Evolutionary conservation across 2,797 vertebrate genomes (phyloP).

Genomic region (Propithecus perrieri): DNA sequence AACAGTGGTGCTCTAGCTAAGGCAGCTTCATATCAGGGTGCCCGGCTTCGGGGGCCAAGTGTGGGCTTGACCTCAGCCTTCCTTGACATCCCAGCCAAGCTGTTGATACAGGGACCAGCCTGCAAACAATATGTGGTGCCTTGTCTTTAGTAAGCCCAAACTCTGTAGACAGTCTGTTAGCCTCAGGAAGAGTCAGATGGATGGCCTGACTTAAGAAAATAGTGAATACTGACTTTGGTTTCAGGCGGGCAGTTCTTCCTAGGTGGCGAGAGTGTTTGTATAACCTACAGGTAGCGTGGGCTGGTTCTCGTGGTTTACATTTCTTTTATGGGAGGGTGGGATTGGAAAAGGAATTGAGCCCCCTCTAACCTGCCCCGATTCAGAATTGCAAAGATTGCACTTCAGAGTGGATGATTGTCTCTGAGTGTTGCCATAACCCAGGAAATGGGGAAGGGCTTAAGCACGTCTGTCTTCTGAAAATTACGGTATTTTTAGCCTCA

Average conservation of each 20-base stretch:
- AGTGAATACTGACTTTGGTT: not conserved
- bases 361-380: fast-evolving
- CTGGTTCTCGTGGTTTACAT: not conserved
- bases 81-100: not conserved
- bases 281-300: not conserved
- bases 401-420: not conserved
- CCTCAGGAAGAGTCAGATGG: not conserved
- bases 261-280: not conserved
- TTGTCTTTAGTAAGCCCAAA: not conserved
- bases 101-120: not conserved
- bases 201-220: not conserved
- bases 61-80: not conserved
- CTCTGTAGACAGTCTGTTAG: not conserved
- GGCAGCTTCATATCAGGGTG: not conserved
- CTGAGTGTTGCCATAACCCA: not conserved
- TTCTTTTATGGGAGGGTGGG: not conserved
- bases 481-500: slow-evolving; percentile 64
- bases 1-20: not conserved
- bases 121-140: fast-evolving
- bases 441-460: slow-evolving; percentile 30
- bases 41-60: not conserved
- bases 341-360: not conserved
- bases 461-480: slow-evolving; percentile 41
- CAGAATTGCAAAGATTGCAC: not conserved
- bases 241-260: not conserved